Conservation (phyloP, 2,113 vertebrate species). For the Dipodomys stephensi region DNA sequence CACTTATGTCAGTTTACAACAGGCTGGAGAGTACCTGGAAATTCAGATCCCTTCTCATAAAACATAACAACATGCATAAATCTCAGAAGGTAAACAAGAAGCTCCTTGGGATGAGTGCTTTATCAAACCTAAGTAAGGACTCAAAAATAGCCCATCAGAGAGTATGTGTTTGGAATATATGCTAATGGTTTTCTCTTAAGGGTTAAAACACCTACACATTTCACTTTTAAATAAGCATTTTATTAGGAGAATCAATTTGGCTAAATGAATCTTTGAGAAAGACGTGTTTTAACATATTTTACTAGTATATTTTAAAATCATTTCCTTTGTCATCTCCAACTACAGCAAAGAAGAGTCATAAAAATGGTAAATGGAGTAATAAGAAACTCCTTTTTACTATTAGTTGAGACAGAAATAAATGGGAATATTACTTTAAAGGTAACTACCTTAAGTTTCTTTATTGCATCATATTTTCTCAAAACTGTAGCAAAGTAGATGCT, state of each 20-base stretch:
- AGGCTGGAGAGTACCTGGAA: slow-evolving; percentile 66
- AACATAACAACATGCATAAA: slow-evolving; percentile 62
- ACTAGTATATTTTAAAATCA: slow-evolving; percentile 35
- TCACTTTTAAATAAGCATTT: slow-evolving; percentile 58
- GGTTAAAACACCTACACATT: slow-evolving; percentile 40
- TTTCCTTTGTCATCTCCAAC: slow-evolving; percentile 51
- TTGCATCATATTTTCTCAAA: slow-evolving; percentile 56
- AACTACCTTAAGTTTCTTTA: slow-evolving; percentile 70
- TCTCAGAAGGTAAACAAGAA: background rate
- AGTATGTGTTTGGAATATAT: background rate
- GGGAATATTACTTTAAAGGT: slow-evolving; percentile 52
- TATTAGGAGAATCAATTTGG: slow-evolving; percentile 59
- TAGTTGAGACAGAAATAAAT: slow-evolving; percentile 69
- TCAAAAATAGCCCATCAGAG: background rate
- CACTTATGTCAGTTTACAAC: slow-evolving; percentile 53
- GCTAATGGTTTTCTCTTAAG: slow-evolving; percentile 13
- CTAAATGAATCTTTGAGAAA: slow-evolving; percentile 67
- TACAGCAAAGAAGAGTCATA: slow-evolving; percentile 46
- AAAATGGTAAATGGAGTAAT: slow-evolving; percentile 60
- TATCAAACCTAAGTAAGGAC: slow-evolving; percentile 44
- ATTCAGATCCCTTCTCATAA: slow-evolving; percentile 54
- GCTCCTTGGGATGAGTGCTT: background rate
- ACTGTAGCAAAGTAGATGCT: slow-evolving; percentile 27
- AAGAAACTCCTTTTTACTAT: slow-evolving; percentile 64
- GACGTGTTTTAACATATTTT: slow-evolving; percentile 53